A percentile compares a stretch with the other conserved stretches of the same genome.
Conservation (phyloP, 2,888 invertebrate genomes). For the Tetranychus truncatus region DNA sequence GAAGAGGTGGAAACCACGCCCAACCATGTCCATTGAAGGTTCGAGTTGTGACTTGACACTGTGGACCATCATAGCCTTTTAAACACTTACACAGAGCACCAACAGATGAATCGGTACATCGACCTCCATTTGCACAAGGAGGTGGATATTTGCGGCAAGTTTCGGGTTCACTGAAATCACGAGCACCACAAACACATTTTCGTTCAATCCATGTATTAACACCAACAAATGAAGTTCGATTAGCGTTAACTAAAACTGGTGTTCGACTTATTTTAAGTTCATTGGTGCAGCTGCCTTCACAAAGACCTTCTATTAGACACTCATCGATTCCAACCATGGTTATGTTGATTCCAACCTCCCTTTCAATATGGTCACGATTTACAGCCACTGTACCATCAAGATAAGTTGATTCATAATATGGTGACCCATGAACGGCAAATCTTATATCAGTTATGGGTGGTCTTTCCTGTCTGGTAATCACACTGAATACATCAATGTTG, state of each 20-base stretch:
- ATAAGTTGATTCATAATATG: constrained; percentile 81
- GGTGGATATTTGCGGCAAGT: constrained; percentile 55
- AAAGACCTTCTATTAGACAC: constrained; percentile 82
- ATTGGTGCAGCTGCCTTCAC: constrained; percentile 90
- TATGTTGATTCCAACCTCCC: constrained; percentile 80
- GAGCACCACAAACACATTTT: constrained; percentile 77
- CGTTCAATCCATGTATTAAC: constrained; percentile 79
- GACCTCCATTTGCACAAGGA: constrained; percentile 86
- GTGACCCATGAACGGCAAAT: constrained; percentile 85
- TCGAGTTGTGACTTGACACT: constrained; percentile 88
- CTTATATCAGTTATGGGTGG: constrained; percentile 76
- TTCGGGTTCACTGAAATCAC: constrained; percentile 67
- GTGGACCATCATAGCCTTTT: constrained; percentile 74
- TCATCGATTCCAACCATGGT: constrained; percentile 96
- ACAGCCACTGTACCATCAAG: constrained; percentile 81
- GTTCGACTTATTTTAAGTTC: constrained; percentile 48
- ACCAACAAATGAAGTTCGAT: constrained; percentile 86
- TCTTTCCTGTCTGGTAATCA: constrained; percentile 54
- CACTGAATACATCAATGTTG: constrained; percentile 89
- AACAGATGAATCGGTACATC: constrained; percentile 75
- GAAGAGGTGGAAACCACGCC: constrained; percentile 93
- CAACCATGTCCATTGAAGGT: constrained; percentile 87
- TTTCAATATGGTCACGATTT: constrained; percentile 81
- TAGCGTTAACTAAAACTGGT: constrained; percentile 64
- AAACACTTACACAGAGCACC: constrained; percentile 69